phyloP scores from a whole-genome alignment of 2,888 invertebrate species.

The Acronicta aceris region DNA sequence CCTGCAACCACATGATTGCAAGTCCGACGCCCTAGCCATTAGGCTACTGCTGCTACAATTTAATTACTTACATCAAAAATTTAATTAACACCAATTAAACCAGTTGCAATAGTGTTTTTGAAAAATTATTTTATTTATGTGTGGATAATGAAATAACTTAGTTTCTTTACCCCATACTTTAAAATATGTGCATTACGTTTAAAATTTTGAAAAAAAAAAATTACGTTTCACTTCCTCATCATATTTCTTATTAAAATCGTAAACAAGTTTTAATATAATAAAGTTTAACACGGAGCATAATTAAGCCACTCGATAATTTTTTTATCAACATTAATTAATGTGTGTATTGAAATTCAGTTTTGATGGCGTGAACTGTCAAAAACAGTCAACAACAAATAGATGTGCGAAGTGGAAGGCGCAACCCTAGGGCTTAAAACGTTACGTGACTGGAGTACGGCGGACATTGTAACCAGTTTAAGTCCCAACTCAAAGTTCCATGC shows the following conservation, averaged over 20 bases:
- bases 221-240: too few species aligned
- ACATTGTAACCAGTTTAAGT: constrained; percentile 78
- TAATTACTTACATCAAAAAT: constrained; percentile 19
- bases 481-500: constrained; percentile 75
- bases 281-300: too few species aligned
- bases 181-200: constrained; percentile 11
- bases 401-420: constrained; percentile 68
- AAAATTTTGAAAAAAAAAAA: too few species aligned
- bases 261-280: too few species aligned
- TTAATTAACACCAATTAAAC: constrained; percentile 17
- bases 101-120: constrained; percentile 11
- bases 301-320: too few species aligned
- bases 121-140: background rate
- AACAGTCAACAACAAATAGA: constrained; percentile 72
- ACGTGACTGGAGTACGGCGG: constrained; percentile 78
- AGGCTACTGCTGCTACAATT: too few species aligned
- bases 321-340: background rate
- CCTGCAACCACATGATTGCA: too few species aligned
- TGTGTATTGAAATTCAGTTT: constrained; percentile 61
- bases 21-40: too few species aligned
- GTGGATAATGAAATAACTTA: constrained; percentile 4
- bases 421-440: constrained; percentile 72
- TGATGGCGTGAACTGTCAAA: constrained; percentile 76
- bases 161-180: constrained; percentile 2
- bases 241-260: too few species aligned